Base-by-base conservation (phyloP, 2,888 invertebrate species). In the Oligia strigilis region DNA sequence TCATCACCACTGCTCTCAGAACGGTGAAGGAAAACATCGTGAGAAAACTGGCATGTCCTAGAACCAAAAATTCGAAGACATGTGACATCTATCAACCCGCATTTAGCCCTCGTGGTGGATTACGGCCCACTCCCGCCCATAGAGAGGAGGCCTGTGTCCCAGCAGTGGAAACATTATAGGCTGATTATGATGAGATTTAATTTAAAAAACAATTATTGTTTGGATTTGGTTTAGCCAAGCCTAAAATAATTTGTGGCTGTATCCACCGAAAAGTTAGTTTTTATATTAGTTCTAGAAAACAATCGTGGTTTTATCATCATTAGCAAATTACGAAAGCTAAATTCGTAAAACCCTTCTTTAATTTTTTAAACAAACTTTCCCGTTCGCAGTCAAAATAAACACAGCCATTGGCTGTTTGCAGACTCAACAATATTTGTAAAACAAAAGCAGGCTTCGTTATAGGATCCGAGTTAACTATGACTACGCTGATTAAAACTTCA, bases 401-500 rank as follows among this genome's bases (percentile, higher is more conserved):
- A 72, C 55, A 70, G 66, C 60, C 64, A 71, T 62, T 62, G 70
- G 70, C 65, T 79, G 83, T 70, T 65, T 71, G 65, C 55, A 64
- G 43, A 19, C 60, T 69, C 29, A 75, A 78, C 52, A 78, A 75
- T 75, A 73, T 78, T 84, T 79, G 43, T 66, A 29, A 66, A 80
- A 86, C 65, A 77, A 72, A 80, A 86, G 67, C 72, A 75, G 40
- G 29, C 1, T 23, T 76, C 75, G 83, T 83, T 86, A 86, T 83
- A 86, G 66, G 66, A 85, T 71, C 60, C 65, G 5, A 84, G 75
- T 84, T 77, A 73, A 77, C 86, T 75, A 75, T 65, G 64, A 66
- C 77, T 80, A 65, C 70, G 75, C 43, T 87, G 87, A 81, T 87
- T 86, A 82, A 87, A 86, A 84, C 73, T 86, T 78, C 49, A 75